A percentile compares a stretch with the other conserved stretches of the same genome.
These are phyloP conservation scores for Sarcophaga caerulescens DNA, from an alignment of 2,888 invertebrate genomes.

Conservation along the genomic window DNA sequence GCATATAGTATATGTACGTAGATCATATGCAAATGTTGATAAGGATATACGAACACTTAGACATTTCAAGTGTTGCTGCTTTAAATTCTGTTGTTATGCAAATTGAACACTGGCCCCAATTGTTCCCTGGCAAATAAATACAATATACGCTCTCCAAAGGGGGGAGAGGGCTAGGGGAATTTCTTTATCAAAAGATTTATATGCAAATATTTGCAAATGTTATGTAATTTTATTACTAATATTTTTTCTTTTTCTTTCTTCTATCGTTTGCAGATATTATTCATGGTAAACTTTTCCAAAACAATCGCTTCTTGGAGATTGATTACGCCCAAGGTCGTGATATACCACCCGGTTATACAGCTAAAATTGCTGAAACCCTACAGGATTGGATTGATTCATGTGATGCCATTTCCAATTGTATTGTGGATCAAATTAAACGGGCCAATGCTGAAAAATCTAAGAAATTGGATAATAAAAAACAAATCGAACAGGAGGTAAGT, in stretches of 20 bases:
- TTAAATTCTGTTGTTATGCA: slow-evolving; percentile 5
- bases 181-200: neutral
- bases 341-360: slow-evolving; percentile 91
- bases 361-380: slow-evolving; percentile 89
- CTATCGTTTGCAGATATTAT: slow-evolving; percentile 87
- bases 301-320: slow-evolving; percentile 95
- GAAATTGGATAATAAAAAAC: slow-evolving; percentile 89
- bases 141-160: neutral
- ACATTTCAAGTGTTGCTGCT: neutral
- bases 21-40: neutral
- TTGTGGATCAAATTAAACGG: slow-evolving; percentile 92
- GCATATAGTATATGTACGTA: neutral
- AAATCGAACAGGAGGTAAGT: slow-evolving; percentile 92
- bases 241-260: neutral
- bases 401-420: slow-evolving; percentile 92
- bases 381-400: slow-evolving; percentile 95
- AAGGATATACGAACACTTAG: neutral
- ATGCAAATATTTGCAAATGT: neutral
- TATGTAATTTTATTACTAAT: neutral
- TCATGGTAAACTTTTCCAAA: slow-evolving; percentile 97
- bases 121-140: neutral
- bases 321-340: slow-evolving; percentile 97
- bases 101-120: neutral
- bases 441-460: slow-evolving; percentile 93
- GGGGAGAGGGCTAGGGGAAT: too few relatives aligned